These are phyloP conservation scores for Conger conger DNA, from an alignment of 2,113 vertebrate genomes.

Conservation along the genomic window DNA sequence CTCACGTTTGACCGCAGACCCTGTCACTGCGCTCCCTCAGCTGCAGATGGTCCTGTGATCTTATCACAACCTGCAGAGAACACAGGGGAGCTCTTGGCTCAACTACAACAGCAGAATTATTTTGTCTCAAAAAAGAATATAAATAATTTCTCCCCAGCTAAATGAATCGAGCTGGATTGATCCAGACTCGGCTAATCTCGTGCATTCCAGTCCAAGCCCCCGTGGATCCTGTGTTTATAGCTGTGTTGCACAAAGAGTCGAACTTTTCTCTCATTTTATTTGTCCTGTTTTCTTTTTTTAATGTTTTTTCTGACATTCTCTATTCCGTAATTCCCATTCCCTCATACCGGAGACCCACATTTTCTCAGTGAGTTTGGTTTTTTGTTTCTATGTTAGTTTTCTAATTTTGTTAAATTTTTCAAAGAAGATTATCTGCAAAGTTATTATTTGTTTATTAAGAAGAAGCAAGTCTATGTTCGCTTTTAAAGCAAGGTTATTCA, in stretches of 20 bases:
- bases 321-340: neutral
- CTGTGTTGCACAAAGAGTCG: neutral
- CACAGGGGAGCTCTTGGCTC: neutral
- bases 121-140: neutral
- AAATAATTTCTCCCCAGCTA: neutral
- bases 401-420: too few relatives aligned
- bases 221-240: neutral
- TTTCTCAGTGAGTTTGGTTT: too few relatives aligned
- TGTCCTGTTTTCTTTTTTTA: too few relatives aligned
- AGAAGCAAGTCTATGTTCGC: too few relatives aligned
- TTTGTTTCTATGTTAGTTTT: too few relatives aligned
- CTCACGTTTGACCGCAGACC: neutral
- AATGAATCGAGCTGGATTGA: neutral
- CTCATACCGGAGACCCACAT: too few relatives aligned
- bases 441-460: too few relatives aligned
- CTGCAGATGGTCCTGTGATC: neutral
- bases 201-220: neutral
- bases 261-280: neutral
- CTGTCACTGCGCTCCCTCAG: neutral
- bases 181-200: neutral
- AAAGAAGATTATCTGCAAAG: too few relatives aligned
- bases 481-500: too few relatives aligned
- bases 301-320: neutral
- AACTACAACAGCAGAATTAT: neutral
- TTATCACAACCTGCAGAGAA: neutral